Percentiles rank a stretch among this genome's conserved stretches.
These are phyloP conservation scores for Hymenochirus boettgeri DNA, from an alignment of 2,113 vertebrate species.

Conservation along the genomic window DNA sequence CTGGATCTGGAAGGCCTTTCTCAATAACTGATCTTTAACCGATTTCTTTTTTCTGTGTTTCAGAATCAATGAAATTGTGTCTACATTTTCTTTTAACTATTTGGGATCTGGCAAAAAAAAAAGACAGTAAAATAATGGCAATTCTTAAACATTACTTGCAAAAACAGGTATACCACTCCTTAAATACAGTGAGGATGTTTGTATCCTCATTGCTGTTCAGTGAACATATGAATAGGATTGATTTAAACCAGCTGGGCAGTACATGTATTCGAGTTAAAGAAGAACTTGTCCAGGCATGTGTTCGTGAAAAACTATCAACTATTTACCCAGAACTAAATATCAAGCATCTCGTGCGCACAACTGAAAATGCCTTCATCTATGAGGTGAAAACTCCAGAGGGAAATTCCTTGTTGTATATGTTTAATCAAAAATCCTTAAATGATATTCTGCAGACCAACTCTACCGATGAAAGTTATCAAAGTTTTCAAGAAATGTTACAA, in stretches of 20 bases:
- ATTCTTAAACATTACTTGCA: conserved; percentile 21
- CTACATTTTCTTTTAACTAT: conserved; percentile 9
- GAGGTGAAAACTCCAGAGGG: conserved; percentile 6
- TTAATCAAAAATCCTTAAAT: conserved; percentile 30
- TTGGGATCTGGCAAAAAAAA: conserved; percentile 10
- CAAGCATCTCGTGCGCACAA: conserved; percentile 10
- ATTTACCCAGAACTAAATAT: conserved; percentile 20
- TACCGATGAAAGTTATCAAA: conserved; percentile 26
- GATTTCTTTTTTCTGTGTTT: not conserved
- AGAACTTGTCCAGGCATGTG: conserved; percentile 12
- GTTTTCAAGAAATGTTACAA: conserved; percentile 31
- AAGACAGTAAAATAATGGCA: not conserved
- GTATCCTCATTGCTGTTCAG: conserved; percentile 19
- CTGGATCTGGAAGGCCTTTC: too few relatives aligned
- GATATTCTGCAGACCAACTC: conserved; percentile 32
- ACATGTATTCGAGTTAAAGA: conserved; percentile 12
- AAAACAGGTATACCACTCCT: conserved; percentile 24
- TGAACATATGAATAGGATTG: not conserved
- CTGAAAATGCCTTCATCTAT: not conserved
- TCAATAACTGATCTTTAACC: too few relatives aligned
- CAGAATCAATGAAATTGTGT: conserved; percentile 17
- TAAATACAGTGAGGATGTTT: conserved; percentile 12
- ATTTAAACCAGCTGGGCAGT: conserved; percentile 15
- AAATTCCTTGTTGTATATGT: conserved; percentile 7
- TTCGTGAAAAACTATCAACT: conserved; percentile 9